phyloP scores from a whole-genome alignment of 2,888 invertebrate genomes.

The Tetramorium bicarinatum region DNA sequence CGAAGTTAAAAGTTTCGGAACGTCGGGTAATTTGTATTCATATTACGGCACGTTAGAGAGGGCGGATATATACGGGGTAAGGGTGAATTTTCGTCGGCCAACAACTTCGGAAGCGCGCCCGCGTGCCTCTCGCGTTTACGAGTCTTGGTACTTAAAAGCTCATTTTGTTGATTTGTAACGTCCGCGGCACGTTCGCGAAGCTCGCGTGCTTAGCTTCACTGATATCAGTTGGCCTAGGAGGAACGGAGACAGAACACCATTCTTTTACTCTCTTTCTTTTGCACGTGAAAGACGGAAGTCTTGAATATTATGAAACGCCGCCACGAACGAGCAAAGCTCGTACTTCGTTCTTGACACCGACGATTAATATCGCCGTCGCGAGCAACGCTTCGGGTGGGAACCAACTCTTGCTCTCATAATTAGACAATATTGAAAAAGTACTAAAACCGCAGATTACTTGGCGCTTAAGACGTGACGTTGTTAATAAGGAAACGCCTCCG shows the following conservation, averaged over 20 bases:
- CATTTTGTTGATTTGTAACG: slow-evolving; percentile 66
- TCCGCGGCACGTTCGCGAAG: slow-evolving; percentile 60
- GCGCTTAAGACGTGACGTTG: slow-evolving; percentile 16
- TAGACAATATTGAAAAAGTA: slow-evolving; percentile 49
- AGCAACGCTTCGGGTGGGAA: slow-evolving; percentile 3
- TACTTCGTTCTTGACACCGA: slow-evolving; percentile 26
- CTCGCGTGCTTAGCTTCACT: slow-evolving; percentile 60
- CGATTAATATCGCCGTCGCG: slow-evolving; percentile 53
- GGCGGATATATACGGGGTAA: slow-evolving; percentile 24
- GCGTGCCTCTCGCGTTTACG: slow-evolving; percentile 56
- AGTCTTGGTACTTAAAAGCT: slow-evolving; percentile 66
- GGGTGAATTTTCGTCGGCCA: slow-evolving; percentile 53
- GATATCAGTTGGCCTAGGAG: slow-evolving; percentile 52
- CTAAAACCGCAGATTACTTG: slow-evolving; percentile 26
- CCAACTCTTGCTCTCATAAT: slow-evolving; percentile 7
- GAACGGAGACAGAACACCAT: slow-evolving; percentile 1
- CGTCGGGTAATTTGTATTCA: slow-evolving; percentile 63
- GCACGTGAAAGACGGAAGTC: slow-evolving; percentile 31
- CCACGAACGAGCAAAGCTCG: slow-evolving; percentile 43
- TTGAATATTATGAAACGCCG: slow-evolving; percentile 62
- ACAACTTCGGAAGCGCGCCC: slow-evolving; percentile 52
- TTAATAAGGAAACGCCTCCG: background rate
- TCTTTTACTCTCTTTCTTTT: background rate
- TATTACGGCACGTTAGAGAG: slow-evolving; percentile 48
- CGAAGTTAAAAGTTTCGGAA: slow-evolving; percentile 53